Base-by-base conservation (phyloP, 2,888 invertebrate genomes). In the Argyra leucocephala region DNA sequence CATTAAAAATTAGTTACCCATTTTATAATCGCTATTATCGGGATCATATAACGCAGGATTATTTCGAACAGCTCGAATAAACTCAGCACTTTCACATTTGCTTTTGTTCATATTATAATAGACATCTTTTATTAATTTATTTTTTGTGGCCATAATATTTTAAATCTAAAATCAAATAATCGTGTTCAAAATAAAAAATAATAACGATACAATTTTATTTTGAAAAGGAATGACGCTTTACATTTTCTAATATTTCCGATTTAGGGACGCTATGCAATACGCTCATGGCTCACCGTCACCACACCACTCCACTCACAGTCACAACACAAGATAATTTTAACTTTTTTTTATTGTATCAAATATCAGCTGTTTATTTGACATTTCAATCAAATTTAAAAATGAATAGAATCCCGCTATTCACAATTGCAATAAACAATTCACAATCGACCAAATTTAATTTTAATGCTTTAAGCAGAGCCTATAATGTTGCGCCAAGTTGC, bases 201-300 rank as follows among this genome's bases (percentile, higher is more conserved):
- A 48, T 48, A 48, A 48, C 48, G 48, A 48, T 48, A 48, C n/a
- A 48, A 48, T 48, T 48, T 48, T 48, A 48, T 48, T 48, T 48
- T 48, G 15, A 48, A 48, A 48, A 18, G n/a, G 48, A 18, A 18
- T 48, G 48, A 48, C 48, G 48, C 48, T n/a, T 3, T 3, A 48
- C 18, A 12, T 48, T 37, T 48, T 18, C 48, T 9, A 31, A 31
- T 31, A 48, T 48, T 48, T 12, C 12, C 18, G 18, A 18, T 18
- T 18, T 18, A 48, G 12, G 48, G 48, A 48, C 48, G 48, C 48
- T 48, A 18, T 1, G n/a, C 9, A 48, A 48, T 18, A 48, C 48
- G 48, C 48, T 48, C 5, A n/a, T n/a, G n/a, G n/a, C n/a, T n/a
- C n/a, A n/a, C n/a, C n/a, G n/a, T n/a, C n/a, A n/a, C n/a, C n/a